These are phyloP conservation scores for Acronicta alni DNA, from an alignment of 2,888 invertebrate species.

Conservation along the genomic window DNA sequence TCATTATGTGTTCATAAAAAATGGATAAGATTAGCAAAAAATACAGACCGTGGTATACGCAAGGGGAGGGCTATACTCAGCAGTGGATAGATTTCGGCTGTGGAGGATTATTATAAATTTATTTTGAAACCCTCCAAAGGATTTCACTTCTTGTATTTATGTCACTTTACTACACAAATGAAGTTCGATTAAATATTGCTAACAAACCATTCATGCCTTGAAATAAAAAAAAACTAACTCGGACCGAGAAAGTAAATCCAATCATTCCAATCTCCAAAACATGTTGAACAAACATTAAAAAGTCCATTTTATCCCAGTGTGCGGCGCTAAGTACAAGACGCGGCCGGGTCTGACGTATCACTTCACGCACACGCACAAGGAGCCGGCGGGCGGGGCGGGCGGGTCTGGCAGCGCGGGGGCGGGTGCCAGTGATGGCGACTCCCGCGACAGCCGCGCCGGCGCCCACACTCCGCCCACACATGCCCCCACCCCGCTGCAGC, in stretches of 20 bases:
- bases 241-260: conserved; percentile 20
- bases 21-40: too few relatives aligned
- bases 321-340: conserved; percentile 98
- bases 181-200: too few relatives aligned
- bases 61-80: too few relatives aligned
- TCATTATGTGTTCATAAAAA: too few relatives aligned
- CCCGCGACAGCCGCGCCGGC: conserved; percentile 90
- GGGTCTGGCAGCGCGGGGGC: conserved; percentile 66
- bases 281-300: background rate
- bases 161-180: too few relatives aligned
- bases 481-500: conserved; percentile 56
- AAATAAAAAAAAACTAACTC: too few relatives aligned
- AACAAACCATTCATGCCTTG: too few relatives aligned
- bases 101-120: too few relatives aligned
- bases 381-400: conserved; percentile 70
- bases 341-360: conserved; percentile 98
- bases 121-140: too few relatives aligned
- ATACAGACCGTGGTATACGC: too few relatives aligned
- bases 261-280: background rate
- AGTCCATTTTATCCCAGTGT: conserved; percentile 90
- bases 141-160: too few relatives aligned
- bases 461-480: conserved; percentile 90
- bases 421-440: conserved; percentile 74
- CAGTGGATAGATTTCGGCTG: too few relatives aligned
- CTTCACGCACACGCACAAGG: conserved; percentile 96